Evolutionary conservation across 2,113 vertebrate species (phyloP), one percentile per base, ranked within the genome.

Genomic region (Vulpes vulpes): DNA sequence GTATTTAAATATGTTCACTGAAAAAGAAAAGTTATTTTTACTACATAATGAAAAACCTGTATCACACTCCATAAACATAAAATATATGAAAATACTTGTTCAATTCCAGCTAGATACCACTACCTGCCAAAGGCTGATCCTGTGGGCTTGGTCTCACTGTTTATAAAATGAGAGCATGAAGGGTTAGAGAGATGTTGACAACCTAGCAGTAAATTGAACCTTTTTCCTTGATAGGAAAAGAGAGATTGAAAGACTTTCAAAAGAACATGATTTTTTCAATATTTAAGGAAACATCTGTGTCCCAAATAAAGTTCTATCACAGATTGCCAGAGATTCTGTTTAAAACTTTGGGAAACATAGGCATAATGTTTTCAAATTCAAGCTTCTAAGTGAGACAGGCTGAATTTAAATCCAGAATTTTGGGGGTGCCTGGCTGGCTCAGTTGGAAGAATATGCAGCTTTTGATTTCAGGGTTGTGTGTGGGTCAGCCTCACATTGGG

Each of bases 1-100:
- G 49, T 49, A 84, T 65, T 71, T 94, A 73, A 43, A 62, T 81
- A 65, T 32, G 60, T 62, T 57, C 64, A 65, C 38, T 91, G 74
- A 69, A 80, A 95, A 85, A 55, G 30, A 78, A 74, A 94, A 79
- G 7, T 20, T 67, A 83, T 27, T 89, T 89, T 81, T 64, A 90
- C 3, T 55, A 16, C 27, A 30, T 78, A 73, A 57, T 62, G 27
- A 90, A 86, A 89, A 95, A 67, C 53, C 19, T 51, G 53, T 64
- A 35, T 79, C 32, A 59, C 5, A 23, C 89, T 71, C 78, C 22
- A 55, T 73, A 67, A 84, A 88, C 65, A 49, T 62, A 60, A 92
- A 76, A 51, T 23, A 43, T 38, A 64, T 92, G 51, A 84, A 95
- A 79, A 71, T 64, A 51, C 35, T 76, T 23, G 49, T 89, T 81